Evolutionary conservation across 2,797 vertebrate species (phyloP).

Genomic region (Psittacula echo): DNA sequence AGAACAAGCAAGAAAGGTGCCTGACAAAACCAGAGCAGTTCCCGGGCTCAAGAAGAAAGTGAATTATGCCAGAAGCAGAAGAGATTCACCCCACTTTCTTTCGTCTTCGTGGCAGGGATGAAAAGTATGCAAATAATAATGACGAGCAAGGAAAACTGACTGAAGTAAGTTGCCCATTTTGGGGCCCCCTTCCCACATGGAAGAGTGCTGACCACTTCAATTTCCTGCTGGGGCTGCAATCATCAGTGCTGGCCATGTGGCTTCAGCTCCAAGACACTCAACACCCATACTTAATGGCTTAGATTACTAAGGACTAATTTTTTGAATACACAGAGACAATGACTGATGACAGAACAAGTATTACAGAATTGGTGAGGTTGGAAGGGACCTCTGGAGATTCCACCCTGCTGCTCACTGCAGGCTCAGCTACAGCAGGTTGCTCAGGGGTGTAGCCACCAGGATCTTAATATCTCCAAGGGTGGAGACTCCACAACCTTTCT

Average conservation of each 20-base stretch:
- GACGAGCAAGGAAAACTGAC: neutral
- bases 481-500: neutral
- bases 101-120: neutral
- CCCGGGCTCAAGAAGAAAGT: fast-evolving
- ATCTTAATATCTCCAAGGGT: neutral
- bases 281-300: neutral
- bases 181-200: neutral
- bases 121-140: neutral
- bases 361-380: neutral
- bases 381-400: neutral
- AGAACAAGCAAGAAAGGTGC: neutral
- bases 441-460: neutral
- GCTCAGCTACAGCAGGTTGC: neutral
- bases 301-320: neutral
- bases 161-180: neutral
- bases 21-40: neutral
- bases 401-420: neutral
- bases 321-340: neutral
- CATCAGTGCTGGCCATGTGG: neutral
- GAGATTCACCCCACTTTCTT: neutral
- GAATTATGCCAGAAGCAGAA: neutral
- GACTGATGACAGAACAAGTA: neutral
- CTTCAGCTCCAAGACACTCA: neutral
- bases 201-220: neutral
- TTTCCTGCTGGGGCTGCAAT: neutral